Evolutionary conservation across 1,140 invertebrate genomes (phyloP).

Genomic region (Orussus abietinus): DNA sequence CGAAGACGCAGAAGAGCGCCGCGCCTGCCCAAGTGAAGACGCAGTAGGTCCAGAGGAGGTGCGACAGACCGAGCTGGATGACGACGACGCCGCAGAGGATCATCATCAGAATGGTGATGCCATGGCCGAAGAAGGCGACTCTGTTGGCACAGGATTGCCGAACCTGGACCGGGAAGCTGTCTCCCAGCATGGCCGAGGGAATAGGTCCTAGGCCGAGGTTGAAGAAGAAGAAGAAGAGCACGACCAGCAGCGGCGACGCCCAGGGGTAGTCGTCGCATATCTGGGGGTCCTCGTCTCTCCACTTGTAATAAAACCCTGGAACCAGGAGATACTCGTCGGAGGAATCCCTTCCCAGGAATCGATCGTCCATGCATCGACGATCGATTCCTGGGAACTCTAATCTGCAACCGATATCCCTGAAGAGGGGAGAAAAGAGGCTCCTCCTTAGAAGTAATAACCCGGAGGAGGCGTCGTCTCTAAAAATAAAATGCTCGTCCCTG

Average conservation of each 20-base stretch:
- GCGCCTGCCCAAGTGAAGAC: constrained; percentile 61
- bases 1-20: constrained; percentile 61
- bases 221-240: constrained; percentile 53
- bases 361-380: no score
- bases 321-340: no score
- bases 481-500: neutral
- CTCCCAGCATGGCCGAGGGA: constrained; percentile 58
- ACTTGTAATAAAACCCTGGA: constrained; percentile 35
- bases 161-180: constrained; percentile 57
- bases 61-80: constrained; percentile 49
- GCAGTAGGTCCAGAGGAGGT: constrained; percentile 49
- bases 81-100: constrained; percentile 61
- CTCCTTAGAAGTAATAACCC: no score
- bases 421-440: no score
- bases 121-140: constrained; percentile 55
- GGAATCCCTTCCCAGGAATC: no score
- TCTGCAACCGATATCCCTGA: no score
- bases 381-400: no score
- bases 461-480: no score
- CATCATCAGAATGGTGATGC: constrained; percentile 58
- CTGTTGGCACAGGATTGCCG: constrained; percentile 51
- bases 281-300: constrained; percentile 29
- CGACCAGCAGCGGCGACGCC: constrained; percentile 57
- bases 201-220: constrained; percentile 58
- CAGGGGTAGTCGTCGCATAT: constrained; percentile 43